Base-by-base conservation (phyloP, 2,797 vertebrate species). In the Anableps anableps region DNA sequence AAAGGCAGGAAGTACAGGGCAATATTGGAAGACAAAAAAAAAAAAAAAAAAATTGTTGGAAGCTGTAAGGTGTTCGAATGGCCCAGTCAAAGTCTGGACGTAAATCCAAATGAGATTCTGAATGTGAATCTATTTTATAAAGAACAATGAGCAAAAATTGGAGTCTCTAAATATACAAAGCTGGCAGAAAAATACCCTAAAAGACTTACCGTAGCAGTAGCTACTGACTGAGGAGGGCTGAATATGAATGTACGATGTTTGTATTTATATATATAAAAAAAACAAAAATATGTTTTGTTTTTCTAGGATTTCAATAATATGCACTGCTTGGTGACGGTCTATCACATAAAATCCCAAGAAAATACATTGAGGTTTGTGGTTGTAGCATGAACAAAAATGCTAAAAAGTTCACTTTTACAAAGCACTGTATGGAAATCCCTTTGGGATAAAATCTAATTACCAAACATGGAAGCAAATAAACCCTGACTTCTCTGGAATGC, bases 401-500 rank as follows among this genome's bases (percentile, higher is more conserved):
- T 13, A 64, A n/a, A 60, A n/a, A n/a, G 13, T 43, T 41, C 0
- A 14, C 38, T 70, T 70, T 70, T 70, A n/a, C 38, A 70, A 70
- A 43, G 38, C 38, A 70, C 23, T 13, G 4, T 38, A 66, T 29
- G 4, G 41, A 80, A 88, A 86, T 81, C 74, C 36, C 1, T 23
- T 70, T 62, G 73, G 72, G 78, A 78, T 80, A 41, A 85, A 62
- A 80, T 34, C 5, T 31, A 45, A 75, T 41, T 41, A 71, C 70
- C 51, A 14, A 71, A 58, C n/a, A 83, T 48, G 78, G 55, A 72
- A 26, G 70, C 14, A 79, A 80, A 48, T 53, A 64, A 71, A 81
- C 41, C 48, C 73, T 31, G 66, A 83, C 73, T 76, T 87, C 60
- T 76, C 21, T 50, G 45, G 55, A 86, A 70, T 79, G 26, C 21